Conservation (phyloP, 2,888 invertebrate species). For the Villa cingulata region DNA sequence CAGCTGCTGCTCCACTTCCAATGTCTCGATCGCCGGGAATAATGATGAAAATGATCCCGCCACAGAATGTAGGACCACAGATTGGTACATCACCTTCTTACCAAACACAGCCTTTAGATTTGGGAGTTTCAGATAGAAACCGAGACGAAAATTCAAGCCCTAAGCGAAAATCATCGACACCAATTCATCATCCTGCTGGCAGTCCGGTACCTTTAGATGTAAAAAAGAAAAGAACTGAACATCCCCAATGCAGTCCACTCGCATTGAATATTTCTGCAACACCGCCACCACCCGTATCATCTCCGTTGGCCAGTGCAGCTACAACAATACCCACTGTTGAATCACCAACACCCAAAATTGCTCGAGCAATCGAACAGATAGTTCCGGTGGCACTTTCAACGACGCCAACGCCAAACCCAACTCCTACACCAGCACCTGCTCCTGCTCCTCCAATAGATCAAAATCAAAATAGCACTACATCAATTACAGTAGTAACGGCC, state of each 20-base stretch:
- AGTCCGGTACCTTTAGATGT: constrained; percentile 44
- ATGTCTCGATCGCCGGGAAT: constrained; percentile 19
- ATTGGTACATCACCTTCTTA: constrained; percentile 37
- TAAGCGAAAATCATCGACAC: constrained; percentile 47
- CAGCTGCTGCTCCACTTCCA: constrained; percentile 35
- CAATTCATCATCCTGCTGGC: constrained; percentile 36
- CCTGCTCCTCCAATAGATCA: background rate
- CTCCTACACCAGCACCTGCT: background rate
- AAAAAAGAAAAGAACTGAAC: constrained; percentile 49
- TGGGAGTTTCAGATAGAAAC: constrained; percentile 47
- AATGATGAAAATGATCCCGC: constrained; percentile 35
- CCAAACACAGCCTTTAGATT: constrained; percentile 66
- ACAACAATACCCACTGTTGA: constrained; percentile 3
- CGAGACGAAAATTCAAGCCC: constrained; percentile 37
- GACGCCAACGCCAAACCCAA: background rate
- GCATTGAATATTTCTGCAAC: constrained; percentile 15
- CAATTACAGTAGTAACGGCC: constrained; percentile 21
- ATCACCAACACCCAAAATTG: background rate
- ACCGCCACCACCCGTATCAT: constrained; percentile 24
- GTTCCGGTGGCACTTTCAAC: background rate
- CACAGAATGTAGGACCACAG: constrained; percentile 25
- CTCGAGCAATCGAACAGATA: background rate
- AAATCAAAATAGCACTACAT: constrained; percentile 14
- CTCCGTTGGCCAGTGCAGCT: constrained; percentile 46
- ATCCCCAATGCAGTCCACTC: constrained; percentile 23